Base-by-base conservation (phyloP, 2,888 invertebrate species). In the Troglohyphantes excavatus region DNA sequence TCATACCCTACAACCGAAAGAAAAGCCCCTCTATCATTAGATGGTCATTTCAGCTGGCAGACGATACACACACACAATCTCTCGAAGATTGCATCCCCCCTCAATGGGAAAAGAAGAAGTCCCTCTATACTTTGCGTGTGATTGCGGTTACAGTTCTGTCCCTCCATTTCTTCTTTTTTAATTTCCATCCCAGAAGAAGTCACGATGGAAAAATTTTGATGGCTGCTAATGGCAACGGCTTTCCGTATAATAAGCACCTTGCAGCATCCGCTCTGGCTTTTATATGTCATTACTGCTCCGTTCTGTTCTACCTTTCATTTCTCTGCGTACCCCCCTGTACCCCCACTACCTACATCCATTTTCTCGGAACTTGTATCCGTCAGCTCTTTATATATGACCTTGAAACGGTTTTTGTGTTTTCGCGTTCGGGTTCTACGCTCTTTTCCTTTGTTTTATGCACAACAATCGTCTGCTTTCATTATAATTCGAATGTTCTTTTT, bases 171-270 rank as follows among this genome's bases (percentile, higher is more conserved):
- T 23, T 84, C 33, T 29, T 68, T 59, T 82, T 76, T 70, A 82
- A 82, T 89, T 82, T 76, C 82, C 75, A 82, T 76, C 59, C 63
- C 26, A 43, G 39, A 68, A 82, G 75, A 76, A 89, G 88, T 89
- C 88, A 89, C 88, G 88, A 89, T 81, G 76, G 75, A 88, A 89
- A 76, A 67, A 79, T 75, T 89, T 89, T 89, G 88, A 89, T 89
- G 82, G 88, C 70, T 26, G 27, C 61, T 89, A 89, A 89, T 89
- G 88, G 88, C 88, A 89, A 89, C 82, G 82, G 82, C 88, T 83
- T 70, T 63, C 76, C 82, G 29, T 76, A 76, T 89, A 89, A 89
- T 89, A 89, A 89, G 88, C 88, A 89, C 88, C 82, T 89, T 53
- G 76, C 33, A 76, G 82, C 88, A 89, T 89, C 82, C 82, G 88